Base-by-base conservation (phyloP, 2,113 vertebrate genomes). In the Microcebus griseorufus region DNA sequence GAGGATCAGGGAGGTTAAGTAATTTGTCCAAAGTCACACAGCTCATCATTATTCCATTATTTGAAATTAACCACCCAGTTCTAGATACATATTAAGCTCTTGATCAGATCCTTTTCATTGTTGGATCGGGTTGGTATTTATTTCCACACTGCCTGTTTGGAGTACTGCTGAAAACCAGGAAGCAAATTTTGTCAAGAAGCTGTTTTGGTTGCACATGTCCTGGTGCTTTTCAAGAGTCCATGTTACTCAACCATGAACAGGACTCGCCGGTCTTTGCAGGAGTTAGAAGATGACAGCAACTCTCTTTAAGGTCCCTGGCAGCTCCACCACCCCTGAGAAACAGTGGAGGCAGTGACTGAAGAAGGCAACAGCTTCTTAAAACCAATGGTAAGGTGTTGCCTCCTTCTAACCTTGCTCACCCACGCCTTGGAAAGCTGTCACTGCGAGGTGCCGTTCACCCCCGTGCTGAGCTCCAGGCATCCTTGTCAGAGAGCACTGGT, bases 401-500 rank as follows among this genome's bases (percentile, higher is more conserved):
- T 80, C 32, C 90, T 60, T 22, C 60, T 39, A n/a, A 67, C 39
- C 73, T 42, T 73, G 70, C 32, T 95, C 70, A 17, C 60, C 51
- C 51, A 51, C 37, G 88, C 60, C 51, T 91, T 67, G 29, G 48
- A 48, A 93, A 60, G 2, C 39, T 7, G 11, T 80, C 91, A 60
- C 13, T 27, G 14, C 86, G 60, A 88, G 45, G 72, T 37, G 11
- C 13, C 29, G 34, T n/a, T 76, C 48, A 67, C 51, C 67, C 90
- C 81, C 39, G 22, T 39, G 29, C 39, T 34, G 34, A 78, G 69
- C 42, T 42, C 93, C 65, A 81, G n/a, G 32, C 48, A 39, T 37
- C 72, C 86, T 81, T 88, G 80, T 92, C 95, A 92, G 91, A 95
- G 83, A 95, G 78, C 92, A 91, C 79, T 75, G 62, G 53, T 87